Percentiles rank a stretch among this genome's conserved stretches.
Evolutionary conservation across 2,888 invertebrate genomes (phyloP).

Genomic region (Cyaniris semiargus): DNA sequence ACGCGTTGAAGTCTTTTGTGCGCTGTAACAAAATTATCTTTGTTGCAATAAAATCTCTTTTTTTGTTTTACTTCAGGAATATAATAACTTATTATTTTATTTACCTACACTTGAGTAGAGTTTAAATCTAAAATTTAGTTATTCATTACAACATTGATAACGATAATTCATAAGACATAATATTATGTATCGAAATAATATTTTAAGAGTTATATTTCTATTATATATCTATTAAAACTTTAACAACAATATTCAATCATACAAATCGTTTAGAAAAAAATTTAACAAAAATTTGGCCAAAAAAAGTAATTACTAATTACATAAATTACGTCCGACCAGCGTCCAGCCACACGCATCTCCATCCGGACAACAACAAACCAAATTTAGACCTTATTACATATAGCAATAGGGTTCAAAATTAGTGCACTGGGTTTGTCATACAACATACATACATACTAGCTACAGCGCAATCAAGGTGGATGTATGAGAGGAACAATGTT

Average conservation of each 20-base stretch:
- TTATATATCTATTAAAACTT: neutral
- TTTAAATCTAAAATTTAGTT: neutral
- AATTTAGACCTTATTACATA: neutral
- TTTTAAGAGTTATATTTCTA: neutral
- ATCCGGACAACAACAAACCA: neutral
- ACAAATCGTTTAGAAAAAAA: neutral
- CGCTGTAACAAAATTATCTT: neutral
- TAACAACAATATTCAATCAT: neutral
- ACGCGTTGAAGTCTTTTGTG: slow-evolving; percentile 8
- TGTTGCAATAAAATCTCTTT: neutral
- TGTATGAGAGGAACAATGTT: slow-evolving; percentile 71
- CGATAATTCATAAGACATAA: too few species aligned
- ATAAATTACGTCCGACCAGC: slow-evolving; percentile 28
- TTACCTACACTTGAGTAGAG: neutral
- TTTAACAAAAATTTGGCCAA: neutral
- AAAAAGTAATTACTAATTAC: slow-evolving; percentile 30
- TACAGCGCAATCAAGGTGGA: slow-evolving; percentile 59
- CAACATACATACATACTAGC: slow-evolving; percentile 43
- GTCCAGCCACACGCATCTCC: slow-evolving; percentile 25
- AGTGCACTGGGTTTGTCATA: neutral
- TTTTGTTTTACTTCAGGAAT: neutral
- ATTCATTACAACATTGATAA: too few species aligned
- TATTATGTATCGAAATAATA: neutral
- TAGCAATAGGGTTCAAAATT: neutral
- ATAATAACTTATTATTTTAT: neutral